Evolutionary conservation across 2,797 vertebrate species (phyloP).

Genomic region (Masticophis lateralis): DNA sequence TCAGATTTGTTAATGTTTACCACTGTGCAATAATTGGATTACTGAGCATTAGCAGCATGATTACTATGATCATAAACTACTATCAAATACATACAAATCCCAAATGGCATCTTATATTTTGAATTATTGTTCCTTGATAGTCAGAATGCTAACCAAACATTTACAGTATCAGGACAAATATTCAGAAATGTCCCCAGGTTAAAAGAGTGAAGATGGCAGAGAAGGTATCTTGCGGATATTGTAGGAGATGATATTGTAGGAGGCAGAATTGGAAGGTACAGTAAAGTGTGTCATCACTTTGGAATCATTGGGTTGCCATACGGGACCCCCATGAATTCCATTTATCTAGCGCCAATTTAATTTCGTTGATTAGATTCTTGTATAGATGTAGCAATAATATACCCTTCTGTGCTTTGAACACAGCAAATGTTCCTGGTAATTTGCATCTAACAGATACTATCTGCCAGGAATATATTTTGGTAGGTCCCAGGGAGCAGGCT

Average conservation of each 20-base stretch:
- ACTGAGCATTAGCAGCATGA: slow-evolving; percentile 68
- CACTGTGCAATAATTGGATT: slow-evolving; percentile 69
- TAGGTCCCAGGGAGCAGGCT: not conserved
- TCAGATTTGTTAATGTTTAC: slow-evolving; percentile 66
- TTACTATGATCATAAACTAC: slow-evolving; percentile 61
- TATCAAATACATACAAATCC: slow-evolving; percentile 60
- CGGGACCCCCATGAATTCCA: not conserved
- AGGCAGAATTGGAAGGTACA: not conserved
- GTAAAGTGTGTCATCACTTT: not conserved
- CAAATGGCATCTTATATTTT: slow-evolving; percentile 1
- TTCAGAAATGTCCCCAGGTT: not conserved
- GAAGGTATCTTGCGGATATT: not conserved
- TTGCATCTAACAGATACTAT: not conserved
- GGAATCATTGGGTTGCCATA: not conserved
- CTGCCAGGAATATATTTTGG: not conserved
- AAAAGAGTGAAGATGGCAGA: not conserved
- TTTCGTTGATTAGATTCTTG: not conserved
- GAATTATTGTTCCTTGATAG: not conserved
- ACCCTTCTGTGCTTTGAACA: not conserved
- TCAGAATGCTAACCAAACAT: not conserved
- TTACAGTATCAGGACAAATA: not conserved
- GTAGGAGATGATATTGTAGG: not conserved
- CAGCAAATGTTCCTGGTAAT: not conserved
- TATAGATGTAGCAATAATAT: not conserved
- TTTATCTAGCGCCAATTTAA: not conserved